A percentile compares a stretch with the other conserved stretches of the same genome.
phyloP scores from a whole-genome alignment of 2,888 invertebrate genomes.

The Homarus gammarus region DNA sequence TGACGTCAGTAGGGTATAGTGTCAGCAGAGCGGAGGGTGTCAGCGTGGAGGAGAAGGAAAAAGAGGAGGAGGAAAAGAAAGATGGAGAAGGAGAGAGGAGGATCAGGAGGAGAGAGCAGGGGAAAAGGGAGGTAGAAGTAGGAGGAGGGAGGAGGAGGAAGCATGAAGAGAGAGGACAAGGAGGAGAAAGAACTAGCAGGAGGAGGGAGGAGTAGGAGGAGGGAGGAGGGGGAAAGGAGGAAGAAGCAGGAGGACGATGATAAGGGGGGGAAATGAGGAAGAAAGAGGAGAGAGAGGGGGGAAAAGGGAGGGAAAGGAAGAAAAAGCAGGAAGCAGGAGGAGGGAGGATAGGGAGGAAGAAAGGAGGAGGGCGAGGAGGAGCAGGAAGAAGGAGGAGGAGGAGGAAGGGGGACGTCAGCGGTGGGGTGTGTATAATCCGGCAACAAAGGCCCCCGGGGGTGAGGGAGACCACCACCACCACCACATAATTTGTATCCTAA shows the following conservation, averaged over 20 bases:
- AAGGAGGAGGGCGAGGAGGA: background rate
- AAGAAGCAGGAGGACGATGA: background rate
- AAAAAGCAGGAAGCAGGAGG: background rate
- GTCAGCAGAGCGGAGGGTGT: too few relatives aligned
- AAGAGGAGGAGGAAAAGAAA: background rate
- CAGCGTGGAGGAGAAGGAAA: background rate
- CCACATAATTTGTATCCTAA: too few relatives aligned
- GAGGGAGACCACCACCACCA: too few relatives aligned
- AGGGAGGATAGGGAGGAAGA: background rate
- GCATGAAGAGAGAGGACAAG: background rate
- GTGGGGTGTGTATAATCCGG: too few relatives aligned
- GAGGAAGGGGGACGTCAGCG: background rate
- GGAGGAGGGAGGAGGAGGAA: background rate
- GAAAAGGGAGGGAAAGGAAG: background rate
- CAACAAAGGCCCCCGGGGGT: too few relatives aligned
- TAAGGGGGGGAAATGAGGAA: background rate
- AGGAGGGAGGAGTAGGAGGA: constrained; percentile 15
- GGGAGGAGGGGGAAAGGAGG: background rate
- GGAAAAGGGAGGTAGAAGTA: background rate
- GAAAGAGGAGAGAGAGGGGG: background rate
- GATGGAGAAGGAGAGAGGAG: too few relatives aligned
- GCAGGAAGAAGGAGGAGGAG: background rate
- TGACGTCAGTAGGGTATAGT: too few relatives aligned
- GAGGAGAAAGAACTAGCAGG: background rate
- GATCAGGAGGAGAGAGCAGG: too few relatives aligned